A percentile compares a stretch with the other conserved stretches of the same genome.
Evolutionary conservation across 2,888 invertebrate genomes (phyloP).

Genomic region (Idaea biselata): DNA sequence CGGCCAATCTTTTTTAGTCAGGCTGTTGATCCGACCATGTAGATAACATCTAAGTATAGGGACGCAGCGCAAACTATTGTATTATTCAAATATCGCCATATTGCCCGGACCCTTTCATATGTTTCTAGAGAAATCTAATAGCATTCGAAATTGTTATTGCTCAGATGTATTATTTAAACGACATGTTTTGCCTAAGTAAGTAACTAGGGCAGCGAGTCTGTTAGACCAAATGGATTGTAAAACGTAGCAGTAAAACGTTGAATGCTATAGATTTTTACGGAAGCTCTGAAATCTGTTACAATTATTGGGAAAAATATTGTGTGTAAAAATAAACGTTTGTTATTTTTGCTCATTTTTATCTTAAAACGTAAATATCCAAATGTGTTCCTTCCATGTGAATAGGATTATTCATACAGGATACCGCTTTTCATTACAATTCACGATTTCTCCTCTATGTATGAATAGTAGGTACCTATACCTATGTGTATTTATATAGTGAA

Average conservation of each 20-base stretch:
- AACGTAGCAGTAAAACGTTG: background rate
- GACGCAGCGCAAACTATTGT: conserved; percentile 50
- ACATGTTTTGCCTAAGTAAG: background rate
- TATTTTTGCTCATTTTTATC: conserved; percentile 3
- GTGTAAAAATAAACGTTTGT: background rate
- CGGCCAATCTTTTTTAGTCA: no score
- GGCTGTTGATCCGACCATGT: no score
- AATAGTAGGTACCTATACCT: no score
- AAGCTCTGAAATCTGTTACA: background rate
- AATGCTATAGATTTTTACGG: background rate
- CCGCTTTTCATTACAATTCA: no score
- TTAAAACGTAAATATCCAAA: background rate
- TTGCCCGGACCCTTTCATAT: conserved; percentile 38
- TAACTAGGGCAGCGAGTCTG: background rate
- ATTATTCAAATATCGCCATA: conserved; percentile 60
- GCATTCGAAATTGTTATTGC: conserved; percentile 27
- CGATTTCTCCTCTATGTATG: no score
- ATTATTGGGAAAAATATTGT: background rate
- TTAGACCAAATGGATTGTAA: conserved; percentile 8
- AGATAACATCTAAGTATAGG: conserved; percentile 21
- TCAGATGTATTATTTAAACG: conserved; percentile 10
- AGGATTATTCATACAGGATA: no score
- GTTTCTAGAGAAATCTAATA: conserved; percentile 38
- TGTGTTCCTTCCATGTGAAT: no score
- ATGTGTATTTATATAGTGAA: no score